A percentile compares a stretch with the other conserved stretches of the same genome.
These are phyloP conservation scores for Hozukius guyotensis DNA, from an alignment of 2,797 vertebrate species.

Conservation along the genomic window DNA sequence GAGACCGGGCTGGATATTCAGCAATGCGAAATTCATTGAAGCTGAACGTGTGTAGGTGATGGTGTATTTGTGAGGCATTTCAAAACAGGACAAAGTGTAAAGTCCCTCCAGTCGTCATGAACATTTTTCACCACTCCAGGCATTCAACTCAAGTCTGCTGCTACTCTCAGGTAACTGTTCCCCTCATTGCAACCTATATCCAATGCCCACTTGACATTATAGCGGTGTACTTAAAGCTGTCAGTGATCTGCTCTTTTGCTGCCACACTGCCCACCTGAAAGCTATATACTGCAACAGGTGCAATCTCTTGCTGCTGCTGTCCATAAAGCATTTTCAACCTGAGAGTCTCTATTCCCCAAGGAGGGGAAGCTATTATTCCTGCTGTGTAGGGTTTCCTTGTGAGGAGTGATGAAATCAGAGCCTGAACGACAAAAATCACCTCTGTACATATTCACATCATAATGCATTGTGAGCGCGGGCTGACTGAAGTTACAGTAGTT, in stretches of 20 bases:
- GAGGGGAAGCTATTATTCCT: slow-evolving; percentile 13
- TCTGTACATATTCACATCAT: background rate
- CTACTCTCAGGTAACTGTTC: background rate
- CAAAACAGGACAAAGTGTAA: background rate
- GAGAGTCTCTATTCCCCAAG: background rate
- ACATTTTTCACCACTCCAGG: background rate
- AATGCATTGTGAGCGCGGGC: background rate
- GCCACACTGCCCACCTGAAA: background rate
- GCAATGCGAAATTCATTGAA: background rate
- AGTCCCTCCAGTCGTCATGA: background rate
- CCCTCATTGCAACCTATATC: background rate
- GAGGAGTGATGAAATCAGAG: slow-evolving; percentile 4
- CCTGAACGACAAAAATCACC: background rate
- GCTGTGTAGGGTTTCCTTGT: background rate
- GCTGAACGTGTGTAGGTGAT: background rate
- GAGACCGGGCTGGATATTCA: background rate
- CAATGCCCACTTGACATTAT: background rate
- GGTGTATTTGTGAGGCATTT: background rate
- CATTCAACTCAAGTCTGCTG: background rate
- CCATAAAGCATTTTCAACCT: slow-evolving; percentile 15
- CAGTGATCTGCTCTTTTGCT: background rate
- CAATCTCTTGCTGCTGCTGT: background rate
- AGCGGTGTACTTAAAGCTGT: background rate
- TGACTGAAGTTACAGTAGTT: background rate
- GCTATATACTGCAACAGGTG: slow-evolving; percentile 2